Evolutionary conservation across 2,113 vertebrate species (phyloP), one percentile per base, ranked within the genome.

Genomic region (Cyphomyrus plagiostoma): DNA sequence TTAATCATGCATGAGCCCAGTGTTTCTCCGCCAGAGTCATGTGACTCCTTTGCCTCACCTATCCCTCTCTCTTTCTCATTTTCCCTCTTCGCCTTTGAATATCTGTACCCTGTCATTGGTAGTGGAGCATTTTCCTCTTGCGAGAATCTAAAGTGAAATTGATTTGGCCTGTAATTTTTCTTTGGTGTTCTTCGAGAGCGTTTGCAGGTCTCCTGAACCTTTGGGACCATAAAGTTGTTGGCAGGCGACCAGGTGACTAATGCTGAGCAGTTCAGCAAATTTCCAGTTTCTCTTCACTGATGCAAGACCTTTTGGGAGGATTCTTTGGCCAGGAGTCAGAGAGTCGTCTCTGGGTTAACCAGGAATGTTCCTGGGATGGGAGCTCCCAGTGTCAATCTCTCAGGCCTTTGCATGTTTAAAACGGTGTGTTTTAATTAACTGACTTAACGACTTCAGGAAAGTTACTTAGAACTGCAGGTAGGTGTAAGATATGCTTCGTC

Each of bases 1-100:
- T 86, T 86, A 86, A 86, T 94, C 93, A 93, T 93, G 53, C 93
- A 94, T 93, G 48, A 50, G 48, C 48, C 48, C 19, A 49, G 58
- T 91, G 90, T 66, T 45, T 9, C 74, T n/a, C 56, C n/a, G 35
- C 23, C 30, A 86, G 83, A 70, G n/a, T 90, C 82, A 80, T 42
- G 74, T 80, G 74, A 19, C 86, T 58, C 30, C 89, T 56, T 9
- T 35, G 39, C 62, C 23, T 49, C 48, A 49, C 62, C 88, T 70
- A 26, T 70, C 45, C 15, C 74, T 35, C 88, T 35, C 49, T 74
- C 46, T 46, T 77, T 49, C 74, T 50, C 23, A 49, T 86, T 86
- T 26, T 86, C 48, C 46, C 46, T 50, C 45, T 23, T 13, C 50
- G n/a, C 26, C 86, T 87, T 56, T 56, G 48, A 50, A 49, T 50